phyloP scores from a whole-genome alignment of 1,140 invertebrate genomes.

The Aphelinus atriplicis region DNA sequence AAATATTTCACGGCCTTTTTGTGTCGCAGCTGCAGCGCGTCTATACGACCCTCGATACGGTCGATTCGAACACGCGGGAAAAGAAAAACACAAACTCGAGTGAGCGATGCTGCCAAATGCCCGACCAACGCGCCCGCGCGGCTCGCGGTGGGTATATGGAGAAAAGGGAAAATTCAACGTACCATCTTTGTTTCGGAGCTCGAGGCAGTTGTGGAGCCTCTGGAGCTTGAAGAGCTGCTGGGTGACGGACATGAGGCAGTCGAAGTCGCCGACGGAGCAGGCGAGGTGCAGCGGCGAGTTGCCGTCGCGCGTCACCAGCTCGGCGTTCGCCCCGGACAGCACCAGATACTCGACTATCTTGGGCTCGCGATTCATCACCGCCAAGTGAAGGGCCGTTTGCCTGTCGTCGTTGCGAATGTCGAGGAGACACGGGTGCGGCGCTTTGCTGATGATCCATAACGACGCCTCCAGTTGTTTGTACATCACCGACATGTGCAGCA shows the following conservation, averaged over 20 bases:
- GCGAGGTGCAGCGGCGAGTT: slow-evolving; percentile 72
- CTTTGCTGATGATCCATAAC: slow-evolving; percentile 72
- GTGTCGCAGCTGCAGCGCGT: not conserved
- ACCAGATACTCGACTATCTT: slow-evolving; percentile 73
- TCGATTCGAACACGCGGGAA: not conserved
- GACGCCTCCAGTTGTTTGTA: slow-evolving; percentile 74
- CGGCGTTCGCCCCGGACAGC: slow-evolving; percentile 73
- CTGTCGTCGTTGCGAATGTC: slow-evolving; percentile 74
- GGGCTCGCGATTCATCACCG: slow-evolving; percentile 73
- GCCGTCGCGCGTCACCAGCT: slow-evolving; percentile 68
- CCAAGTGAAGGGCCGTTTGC: slow-evolving; percentile 78
- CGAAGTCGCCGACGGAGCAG: slow-evolving; percentile 69
- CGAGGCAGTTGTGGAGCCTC: slow-evolving; percentile 43
- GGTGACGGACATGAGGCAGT: slow-evolving; percentile 70
- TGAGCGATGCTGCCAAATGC: not conserved
- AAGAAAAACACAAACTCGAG: not conserved
- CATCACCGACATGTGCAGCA: slow-evolving; percentile 82
- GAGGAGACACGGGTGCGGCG: slow-evolving; percentile 74
- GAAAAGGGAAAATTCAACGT: not conserved
- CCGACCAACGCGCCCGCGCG: not conserved
- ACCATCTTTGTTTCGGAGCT: slow-evolving; percentile 27
- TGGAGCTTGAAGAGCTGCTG: slow-evolving; percentile 67
- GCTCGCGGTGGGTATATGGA: not conserved
- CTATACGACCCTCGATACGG: too few relatives aligned
- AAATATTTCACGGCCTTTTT: slow-evolving; percentile 1